Evolutionary conservation across 2,113 vertebrate genomes (phyloP), one percentile per base, ranked within the genome.

Genomic region (Daubentonia madagascariensis): DNA sequence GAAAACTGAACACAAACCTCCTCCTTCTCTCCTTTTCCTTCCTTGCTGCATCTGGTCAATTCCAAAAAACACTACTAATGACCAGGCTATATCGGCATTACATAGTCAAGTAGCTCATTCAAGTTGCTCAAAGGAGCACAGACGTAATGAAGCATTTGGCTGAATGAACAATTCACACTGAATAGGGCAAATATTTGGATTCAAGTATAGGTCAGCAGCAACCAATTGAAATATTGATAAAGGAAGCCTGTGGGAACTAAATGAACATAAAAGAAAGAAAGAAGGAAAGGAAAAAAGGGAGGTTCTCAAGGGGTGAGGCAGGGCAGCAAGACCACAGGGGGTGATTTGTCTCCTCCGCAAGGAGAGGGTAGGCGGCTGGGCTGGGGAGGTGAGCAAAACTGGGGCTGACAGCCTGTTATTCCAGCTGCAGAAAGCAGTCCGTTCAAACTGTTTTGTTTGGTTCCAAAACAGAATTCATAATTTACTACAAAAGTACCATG

Each of bases 181-280:
- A 98, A 98, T 97, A 98, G 98, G 97, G 93, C 97, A 98, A 98
- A 98, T 98, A 98, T 98, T 98, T 98, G 98, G 98, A 99, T 98
- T 98, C 98, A 97, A 98, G 98, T 89, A 59, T 97, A 97, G 79
- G 96, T 98, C 97, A 98, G 97, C 97, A 87, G 95, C 85, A 70
- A 95, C 93, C 54, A 97, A 98, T 96, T 96, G 98, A 98, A 98
- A 97, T 95, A 97, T 98, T 97, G 97, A 97, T 98, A 98, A 98
- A 98, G 98, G 97, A 98, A 95, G 98, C 88, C 98, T 98, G 98
- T 98, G 98, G 98, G 98, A 99, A 98, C 98, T 67, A 92, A 98
- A 96, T 80, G 96, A 63, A 72, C 84, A 98, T 98, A 98, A 98
- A 99, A 94, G 97, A 96, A 94, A 93, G 95, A 93, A 94, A 87